Conservation (phyloP, 2,113 vertebrate species). For the Passer domesticus region DNA sequence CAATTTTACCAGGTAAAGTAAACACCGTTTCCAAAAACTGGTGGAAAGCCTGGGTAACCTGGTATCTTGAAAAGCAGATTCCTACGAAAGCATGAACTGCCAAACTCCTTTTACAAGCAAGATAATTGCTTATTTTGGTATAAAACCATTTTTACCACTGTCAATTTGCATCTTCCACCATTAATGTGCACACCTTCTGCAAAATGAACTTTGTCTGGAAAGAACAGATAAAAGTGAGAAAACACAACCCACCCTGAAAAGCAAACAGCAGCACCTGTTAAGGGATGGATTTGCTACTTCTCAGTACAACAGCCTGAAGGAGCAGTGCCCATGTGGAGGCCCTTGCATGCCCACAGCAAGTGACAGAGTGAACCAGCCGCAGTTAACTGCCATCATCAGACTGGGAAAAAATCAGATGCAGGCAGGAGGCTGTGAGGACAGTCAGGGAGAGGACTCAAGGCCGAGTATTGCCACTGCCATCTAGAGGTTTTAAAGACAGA, state of each 20-base stretch:
- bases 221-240: neutral
- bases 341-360: neutral
- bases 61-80: neutral
- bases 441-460: neutral
- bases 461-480: conserved; percentile 54
- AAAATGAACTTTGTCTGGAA: neutral
- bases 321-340: neutral
- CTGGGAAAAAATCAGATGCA: neutral
- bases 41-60: neutral
- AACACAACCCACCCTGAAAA: neutral
- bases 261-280: neutral
- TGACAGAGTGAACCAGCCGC: neutral
- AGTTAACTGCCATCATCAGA: neutral
- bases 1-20: neutral
- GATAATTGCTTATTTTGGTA: neutral
- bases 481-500: conserved; percentile 49
- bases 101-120: neutral
- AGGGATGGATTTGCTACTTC: neutral
- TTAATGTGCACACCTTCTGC: neutral
- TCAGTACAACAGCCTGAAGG: neutral
- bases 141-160: neutral
- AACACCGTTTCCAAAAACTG: neutral
- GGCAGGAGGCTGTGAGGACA: neutral
- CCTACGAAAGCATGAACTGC: neutral
- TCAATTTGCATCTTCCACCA: neutral